phyloP scores from a whole-genome alignment of 2,113 vertebrate species.

The Hyla sarda region DNA sequence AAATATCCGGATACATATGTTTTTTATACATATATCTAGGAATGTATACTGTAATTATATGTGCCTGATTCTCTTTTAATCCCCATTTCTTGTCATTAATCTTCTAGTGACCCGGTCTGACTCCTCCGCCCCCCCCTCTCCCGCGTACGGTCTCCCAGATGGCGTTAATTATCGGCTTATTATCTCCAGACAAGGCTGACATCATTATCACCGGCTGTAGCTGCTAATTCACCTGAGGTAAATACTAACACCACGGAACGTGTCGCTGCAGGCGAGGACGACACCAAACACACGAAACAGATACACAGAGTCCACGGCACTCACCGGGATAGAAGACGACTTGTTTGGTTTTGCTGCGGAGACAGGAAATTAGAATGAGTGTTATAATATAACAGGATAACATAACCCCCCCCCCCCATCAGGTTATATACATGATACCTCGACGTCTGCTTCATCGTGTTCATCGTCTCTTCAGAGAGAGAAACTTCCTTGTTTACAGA shows the following conservation, averaged over 20 bases:
- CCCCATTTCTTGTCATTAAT: not conserved
- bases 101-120: too few relatives aligned
- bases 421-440: not conserved
- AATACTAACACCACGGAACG: not conserved
- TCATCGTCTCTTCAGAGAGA: not conserved
- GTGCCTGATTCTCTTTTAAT: too few relatives aligned
- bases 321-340: slow-evolving; percentile 51
- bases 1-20: too few relatives aligned
- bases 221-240: not conserved
- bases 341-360: slow-evolving; percentile 54
- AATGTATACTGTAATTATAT: not conserved
- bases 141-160: not conserved
- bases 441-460: slow-evolving; percentile 42
- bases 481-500: slow-evolving; percentile 17
- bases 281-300: slow-evolving; percentile 48
- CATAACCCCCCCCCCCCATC: not conserved
- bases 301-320: not conserved
- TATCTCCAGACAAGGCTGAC: not conserved
- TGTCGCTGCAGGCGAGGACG: not conserved
- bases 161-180: not conserved
- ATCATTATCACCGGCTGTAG: not conserved
- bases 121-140: not conserved
- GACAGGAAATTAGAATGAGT: not conserved
- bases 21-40: too few relatives aligned
- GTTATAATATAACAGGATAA: not conserved